phyloP scores from a whole-genome alignment of 2,113 vertebrate species.

The Symphodus melops region DNA sequence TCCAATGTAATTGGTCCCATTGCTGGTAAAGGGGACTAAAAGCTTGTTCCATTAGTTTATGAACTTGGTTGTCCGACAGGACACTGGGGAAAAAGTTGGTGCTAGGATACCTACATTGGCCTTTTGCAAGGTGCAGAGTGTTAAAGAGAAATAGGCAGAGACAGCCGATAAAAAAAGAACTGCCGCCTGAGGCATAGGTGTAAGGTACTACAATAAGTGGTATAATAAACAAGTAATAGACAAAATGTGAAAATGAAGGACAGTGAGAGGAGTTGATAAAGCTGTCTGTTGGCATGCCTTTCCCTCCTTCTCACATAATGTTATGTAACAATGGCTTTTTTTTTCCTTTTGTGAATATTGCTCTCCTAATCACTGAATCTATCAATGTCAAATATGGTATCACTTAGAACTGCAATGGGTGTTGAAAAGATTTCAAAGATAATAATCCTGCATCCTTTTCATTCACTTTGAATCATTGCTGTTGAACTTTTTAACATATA shows the following conservation, averaged over 20 bases:
- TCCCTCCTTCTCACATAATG: conserved; percentile 11
- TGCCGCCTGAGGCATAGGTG: conserved; percentile 15
- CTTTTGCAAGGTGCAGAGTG: conserved; percentile 30
- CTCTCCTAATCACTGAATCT: conserved; percentile 19
- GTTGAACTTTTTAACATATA: no score
- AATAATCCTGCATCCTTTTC: background rate
- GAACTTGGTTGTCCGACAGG: conserved; percentile 43
- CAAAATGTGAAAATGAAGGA: background rate
- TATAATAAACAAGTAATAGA: background rate
- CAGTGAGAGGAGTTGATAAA: conserved; percentile 19
- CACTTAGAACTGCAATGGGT: background rate
- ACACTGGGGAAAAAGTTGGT: conserved; percentile 43
- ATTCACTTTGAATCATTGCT: no score
- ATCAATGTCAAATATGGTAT: conserved; percentile 9
- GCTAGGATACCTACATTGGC: conserved; percentile 65
- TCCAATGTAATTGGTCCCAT: conserved; percentile 29
- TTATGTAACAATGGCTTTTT: conserved; percentile 31
- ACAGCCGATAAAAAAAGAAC: conserved; percentile 10
- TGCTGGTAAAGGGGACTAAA: conserved; percentile 4
- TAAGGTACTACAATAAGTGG: background rate
- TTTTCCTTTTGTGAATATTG: conserved; percentile 5
- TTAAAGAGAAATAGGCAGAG: conserved; percentile 7
- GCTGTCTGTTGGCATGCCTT: conserved; percentile 6
- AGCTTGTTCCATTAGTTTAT: conserved; percentile 44
- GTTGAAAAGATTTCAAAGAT: background rate